phyloP scores from a whole-genome alignment of 2,113 vertebrate genomes.

The Crocuta crocuta region DNA sequence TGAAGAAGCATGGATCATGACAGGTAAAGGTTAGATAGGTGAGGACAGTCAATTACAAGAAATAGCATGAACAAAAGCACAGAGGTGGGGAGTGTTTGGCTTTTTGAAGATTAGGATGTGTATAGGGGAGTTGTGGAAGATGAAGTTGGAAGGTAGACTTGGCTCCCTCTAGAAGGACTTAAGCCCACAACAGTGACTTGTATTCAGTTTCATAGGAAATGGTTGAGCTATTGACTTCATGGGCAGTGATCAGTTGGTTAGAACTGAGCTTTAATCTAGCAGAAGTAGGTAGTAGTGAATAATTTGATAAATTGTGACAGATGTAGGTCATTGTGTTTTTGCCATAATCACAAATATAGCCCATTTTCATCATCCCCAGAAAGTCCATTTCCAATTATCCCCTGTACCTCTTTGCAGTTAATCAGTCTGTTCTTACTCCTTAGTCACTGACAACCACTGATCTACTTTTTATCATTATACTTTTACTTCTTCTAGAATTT shows the following conservation, averaged over 20 bases:
- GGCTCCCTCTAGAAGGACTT: background rate
- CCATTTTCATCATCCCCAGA: background rate
- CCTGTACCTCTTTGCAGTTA: background rate
- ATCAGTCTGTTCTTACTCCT: background rate
- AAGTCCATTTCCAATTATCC: background rate
- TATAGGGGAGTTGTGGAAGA: background rate
- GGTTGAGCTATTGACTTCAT: background rate
- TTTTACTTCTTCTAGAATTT: slow-evolving; percentile 14
- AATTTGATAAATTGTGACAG: background rate
- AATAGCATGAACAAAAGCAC: background rate
- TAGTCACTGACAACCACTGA: background rate
- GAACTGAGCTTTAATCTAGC: slow-evolving; percentile 8
- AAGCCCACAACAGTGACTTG: background rate
- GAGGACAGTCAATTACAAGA: background rate
- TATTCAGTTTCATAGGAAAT: background rate
- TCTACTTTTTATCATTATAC: background rate
- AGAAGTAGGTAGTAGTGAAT: background rate
- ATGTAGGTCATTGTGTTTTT: background rate
- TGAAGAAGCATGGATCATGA: background rate
- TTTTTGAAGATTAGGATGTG: background rate
- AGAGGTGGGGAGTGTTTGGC: background rate
- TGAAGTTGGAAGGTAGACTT: background rate
- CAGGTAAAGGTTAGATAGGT: background rate
- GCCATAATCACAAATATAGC: background rate
- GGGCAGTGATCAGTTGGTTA: background rate